Base-by-base conservation (phyloP, 2,888 invertebrate species). In the Monoplex corrugatus region DNA sequence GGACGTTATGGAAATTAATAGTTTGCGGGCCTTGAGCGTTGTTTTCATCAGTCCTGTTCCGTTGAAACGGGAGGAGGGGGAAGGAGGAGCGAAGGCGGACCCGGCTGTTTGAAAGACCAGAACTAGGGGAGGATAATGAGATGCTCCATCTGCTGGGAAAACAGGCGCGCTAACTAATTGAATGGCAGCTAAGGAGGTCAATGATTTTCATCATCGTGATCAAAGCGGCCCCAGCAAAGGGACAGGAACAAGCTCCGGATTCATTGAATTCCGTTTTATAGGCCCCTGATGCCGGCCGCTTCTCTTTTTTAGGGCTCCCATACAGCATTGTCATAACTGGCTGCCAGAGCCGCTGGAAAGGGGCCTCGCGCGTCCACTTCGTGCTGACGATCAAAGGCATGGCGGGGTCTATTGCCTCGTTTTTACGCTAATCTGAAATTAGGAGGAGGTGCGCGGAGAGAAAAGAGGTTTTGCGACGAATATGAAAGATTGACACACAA, bases 401-500 rank as follows among this genome's bases (percentile, higher is more conserved):
- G 68, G 19, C 68, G 16, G 10, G 68, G n/a, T 68, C 68, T 68
- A 68, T 68, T 68, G 68, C 28, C n/a, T 19, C 68, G 68, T 68
- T 68, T 68, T 68, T n/a, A 68, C 68, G 28, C 68, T 68, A 68
- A 68, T 68, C 68, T n/a, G 19, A 68, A 68, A 68, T 68, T 68
- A 68, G 68, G 28, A 28, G 10, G 68, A 5, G n/a, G 68, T n/a
- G 68, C 5, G 68, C 68, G 68, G 28, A n/a, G 68, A 68, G 68
- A 23, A 68, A 5, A 23, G 68, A 8, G 68, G n/a, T 68, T 68
- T 68, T 68, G n/a, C 28, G 68, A 28, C 10, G 68, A 68, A 68
- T 68, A 68, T 68, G 68, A 68, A 68, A 68, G 68, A 68, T 68
- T 68, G 68, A 68, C 68, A 68, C 68, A 68, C 68, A 19, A 28